These are phyloP conservation scores for Pandemis corylana DNA, from an alignment of 2,888 invertebrate genomes.

Conservation along the genomic window DNA sequence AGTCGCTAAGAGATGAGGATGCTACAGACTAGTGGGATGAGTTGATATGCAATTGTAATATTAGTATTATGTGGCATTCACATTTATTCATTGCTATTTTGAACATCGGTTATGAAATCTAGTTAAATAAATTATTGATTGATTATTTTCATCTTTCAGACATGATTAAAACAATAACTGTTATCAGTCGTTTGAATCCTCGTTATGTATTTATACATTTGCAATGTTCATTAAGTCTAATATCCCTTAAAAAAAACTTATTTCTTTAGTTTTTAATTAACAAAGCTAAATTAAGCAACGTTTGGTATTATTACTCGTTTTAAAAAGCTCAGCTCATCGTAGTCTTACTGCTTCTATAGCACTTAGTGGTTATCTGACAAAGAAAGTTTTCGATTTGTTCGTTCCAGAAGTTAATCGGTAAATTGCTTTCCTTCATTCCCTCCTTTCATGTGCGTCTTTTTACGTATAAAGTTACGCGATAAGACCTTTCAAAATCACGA, in stretches of 20 bases:
- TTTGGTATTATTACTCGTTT: neutral
- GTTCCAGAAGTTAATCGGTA: neutral
- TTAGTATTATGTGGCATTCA: neutral
- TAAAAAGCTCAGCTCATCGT: neutral
- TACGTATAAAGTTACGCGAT: neutral
- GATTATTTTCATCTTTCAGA: neutral
- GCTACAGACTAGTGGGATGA: constrained; percentile 5
- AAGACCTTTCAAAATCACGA: neutral
- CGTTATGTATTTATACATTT: neutral
- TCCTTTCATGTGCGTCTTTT: neutral
- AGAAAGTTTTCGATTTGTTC: constrained; percentile 4
- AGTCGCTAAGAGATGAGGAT: constrained; percentile 11
- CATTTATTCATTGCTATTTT: neutral
- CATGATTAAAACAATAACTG: neutral
- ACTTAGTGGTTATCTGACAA: neutral
- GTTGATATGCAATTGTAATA: constrained; percentile 7
- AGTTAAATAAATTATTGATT: neutral
- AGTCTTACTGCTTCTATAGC: neutral
- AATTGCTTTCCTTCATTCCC: neutral
- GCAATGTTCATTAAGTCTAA: neutral
- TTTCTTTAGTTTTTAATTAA: neutral
- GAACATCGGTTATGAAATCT: neutral
- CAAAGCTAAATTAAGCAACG: neutral
- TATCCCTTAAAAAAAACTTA: neutral
- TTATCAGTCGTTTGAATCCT: neutral